Evolutionary conservation across 2,113 vertebrate genomes (phyloP).

Genomic region (Chamaetylas fuelleborni): DNA sequence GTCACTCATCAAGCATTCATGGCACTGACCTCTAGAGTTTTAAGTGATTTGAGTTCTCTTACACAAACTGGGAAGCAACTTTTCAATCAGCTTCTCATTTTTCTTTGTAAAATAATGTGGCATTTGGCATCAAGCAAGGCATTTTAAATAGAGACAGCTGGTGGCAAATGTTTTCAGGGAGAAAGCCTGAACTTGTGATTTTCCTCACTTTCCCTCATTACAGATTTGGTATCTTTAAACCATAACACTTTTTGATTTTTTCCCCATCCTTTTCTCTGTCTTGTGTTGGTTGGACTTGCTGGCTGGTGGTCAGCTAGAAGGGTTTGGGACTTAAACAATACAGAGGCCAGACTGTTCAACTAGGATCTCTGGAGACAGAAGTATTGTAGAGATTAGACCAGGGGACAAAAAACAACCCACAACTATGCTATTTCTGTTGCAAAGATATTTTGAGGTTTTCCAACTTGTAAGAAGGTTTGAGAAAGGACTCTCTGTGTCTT

Average conservation of each 20-base stretch:
- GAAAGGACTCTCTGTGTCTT: background rate
- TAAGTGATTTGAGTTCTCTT: background rate
- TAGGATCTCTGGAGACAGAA: background rate
- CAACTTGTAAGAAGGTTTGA: background rate
- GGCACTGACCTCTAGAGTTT: background rate
- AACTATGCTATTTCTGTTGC: background rate
- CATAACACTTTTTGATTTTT: background rate
- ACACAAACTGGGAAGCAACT: background rate
- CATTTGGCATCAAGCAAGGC: background rate
- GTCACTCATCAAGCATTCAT: background rate
- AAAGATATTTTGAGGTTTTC: background rate
- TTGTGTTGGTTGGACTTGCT: background rate
- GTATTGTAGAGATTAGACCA: background rate
- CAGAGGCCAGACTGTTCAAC: background rate
- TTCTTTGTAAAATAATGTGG: background rate
- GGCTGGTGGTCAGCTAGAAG: background rate
- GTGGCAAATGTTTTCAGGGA: background rate
- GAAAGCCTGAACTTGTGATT: background rate
- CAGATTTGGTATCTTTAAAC: background rate
- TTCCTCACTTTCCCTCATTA: background rate
- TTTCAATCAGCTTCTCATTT: background rate
- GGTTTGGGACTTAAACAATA: background rate
- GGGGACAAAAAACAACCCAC: background rate
- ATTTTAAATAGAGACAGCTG: slow-evolving; percentile 18
- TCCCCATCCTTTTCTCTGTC: background rate